Base-by-base conservation (phyloP, 2,113 vertebrate species). In the Chunga burmeisteri region DNA sequence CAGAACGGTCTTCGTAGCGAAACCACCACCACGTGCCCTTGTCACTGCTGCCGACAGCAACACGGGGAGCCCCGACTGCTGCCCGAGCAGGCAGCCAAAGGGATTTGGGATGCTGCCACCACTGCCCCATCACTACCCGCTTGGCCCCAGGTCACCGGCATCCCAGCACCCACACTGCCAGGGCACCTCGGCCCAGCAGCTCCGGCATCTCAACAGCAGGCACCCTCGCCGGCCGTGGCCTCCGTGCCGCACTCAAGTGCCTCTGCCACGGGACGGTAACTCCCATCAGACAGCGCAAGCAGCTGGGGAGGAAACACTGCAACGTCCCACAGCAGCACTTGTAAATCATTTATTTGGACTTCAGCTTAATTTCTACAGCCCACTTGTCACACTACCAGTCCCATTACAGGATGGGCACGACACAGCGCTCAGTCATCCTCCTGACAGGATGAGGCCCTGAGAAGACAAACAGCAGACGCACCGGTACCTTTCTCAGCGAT, bases 201-300 rank as follows among this genome's bases (percentile, higher is more conserved):
- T 47, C 47, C 13, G 2, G 58, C 58, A 62, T 5, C 58, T 26
- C 36, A 4, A 18, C 25, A 5, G 46, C 36, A 22, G 25, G 62
- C 7, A 22, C 36, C 47, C 30, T 34, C 3, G 3, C 47, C 3
- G 2, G 15, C 42, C 9, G 0, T 1, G 32, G 42, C 7, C 65
- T 7, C 42, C 2, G 10, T 49, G 59, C 36, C 3, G 0, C 6
- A 2, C 59, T 12, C 7, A 3, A 30, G 25, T 32, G 36, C 67
- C 65, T 34, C 44, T 22, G 55, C 66, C 36, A 8, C 2, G 14
- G 55, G 55, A 59, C 81, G n/a, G 30, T 5, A 21, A 18, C 22
- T 42, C n/a, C 66, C 3, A 2, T 7, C 8, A 4, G 50, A 6
- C 21, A 7, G 58, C 3, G 6, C 10, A 13, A 47, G 73, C 42